Conservation (phyloP, 2,113 vertebrate species). For the Mesitornis unicolor region DNA sequence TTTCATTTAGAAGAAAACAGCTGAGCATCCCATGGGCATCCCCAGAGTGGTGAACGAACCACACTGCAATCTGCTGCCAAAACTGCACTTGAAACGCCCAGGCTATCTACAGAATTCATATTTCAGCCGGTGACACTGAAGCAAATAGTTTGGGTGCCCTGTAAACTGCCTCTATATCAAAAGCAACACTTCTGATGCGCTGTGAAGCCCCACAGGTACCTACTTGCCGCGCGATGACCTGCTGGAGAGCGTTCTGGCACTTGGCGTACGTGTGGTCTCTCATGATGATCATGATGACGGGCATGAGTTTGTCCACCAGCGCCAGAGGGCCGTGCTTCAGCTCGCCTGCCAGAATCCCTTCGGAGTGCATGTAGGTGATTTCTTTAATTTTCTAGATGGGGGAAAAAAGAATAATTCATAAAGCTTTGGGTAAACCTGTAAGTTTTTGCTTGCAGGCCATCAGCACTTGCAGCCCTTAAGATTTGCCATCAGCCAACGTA, state of each 20-base stretch:
- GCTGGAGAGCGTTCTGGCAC: slow-evolving; percentile 97
- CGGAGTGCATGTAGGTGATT: slow-evolving; percentile 98
- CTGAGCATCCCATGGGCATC: neutral
- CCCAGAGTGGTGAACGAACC: too few relatives aligned
- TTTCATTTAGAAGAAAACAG: neutral
- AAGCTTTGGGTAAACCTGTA: neutral
- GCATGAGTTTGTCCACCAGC: slow-evolving; percentile 97
- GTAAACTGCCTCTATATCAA: accelerated
- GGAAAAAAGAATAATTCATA: neutral
- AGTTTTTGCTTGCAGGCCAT: too few relatives aligned
- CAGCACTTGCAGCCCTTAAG: accelerated
- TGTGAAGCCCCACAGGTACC: neutral
- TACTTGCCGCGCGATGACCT: slow-evolving; percentile 93
- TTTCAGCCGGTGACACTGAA: neutral
- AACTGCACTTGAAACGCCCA: neutral
- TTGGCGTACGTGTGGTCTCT: slow-evolving; percentile 92
- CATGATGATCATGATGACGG: slow-evolving; percentile 99
- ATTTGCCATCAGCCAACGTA: neutral
- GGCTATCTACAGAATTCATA: accelerated
- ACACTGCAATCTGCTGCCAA: neutral
- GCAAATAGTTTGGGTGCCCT: neutral
- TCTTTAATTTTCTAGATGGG: slow-evolving; percentile 94
- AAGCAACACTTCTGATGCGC: accelerated
- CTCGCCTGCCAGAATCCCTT: slow-evolving; percentile 95
- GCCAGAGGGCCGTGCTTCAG: slow-evolving; percentile 94